Conservation (phyloP, 2,113 vertebrate species). For the Leptodactylus fuscus region DNA sequence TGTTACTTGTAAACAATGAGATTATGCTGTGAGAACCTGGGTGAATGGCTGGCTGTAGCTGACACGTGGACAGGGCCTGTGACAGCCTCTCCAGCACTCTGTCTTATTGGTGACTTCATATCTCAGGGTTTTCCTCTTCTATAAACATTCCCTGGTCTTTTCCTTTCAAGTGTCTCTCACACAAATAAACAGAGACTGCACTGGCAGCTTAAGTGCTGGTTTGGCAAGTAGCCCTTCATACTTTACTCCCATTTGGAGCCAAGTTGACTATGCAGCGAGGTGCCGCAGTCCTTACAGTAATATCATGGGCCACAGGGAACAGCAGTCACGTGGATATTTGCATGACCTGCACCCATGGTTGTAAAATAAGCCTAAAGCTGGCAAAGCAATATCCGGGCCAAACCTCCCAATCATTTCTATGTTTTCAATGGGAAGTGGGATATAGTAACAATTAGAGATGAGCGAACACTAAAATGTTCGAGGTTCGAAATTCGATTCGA, state of each 20-base stretch:
- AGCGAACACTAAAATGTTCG: no score
- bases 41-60: background rate
- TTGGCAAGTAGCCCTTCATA: background rate
- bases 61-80: slow-evolving; percentile 1
- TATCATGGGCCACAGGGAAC: background rate
- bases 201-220: slow-evolving; percentile 30
- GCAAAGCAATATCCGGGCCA: no score
- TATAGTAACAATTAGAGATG: no score
- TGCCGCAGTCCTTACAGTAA: background rate
- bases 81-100: background rate
- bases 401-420: no score
- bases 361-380: no score
- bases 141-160: slow-evolving; percentile 34
- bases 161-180: slow-evolving; percentile 33
- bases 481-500: no score
- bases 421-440: no score
- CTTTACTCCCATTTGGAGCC: background rate
- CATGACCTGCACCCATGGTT: no score
- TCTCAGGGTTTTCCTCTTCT: slow-evolving; percentile 34
- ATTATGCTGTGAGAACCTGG: background rate
- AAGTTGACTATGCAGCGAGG: background rate
- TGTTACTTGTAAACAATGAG: background rate
- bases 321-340: background rate
- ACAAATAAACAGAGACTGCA: slow-evolving; percentile 40
- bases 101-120: slow-evolving; percentile 31